Evolutionary conservation across 2,888 invertebrate species (phyloP).

Genomic region (Eupelmus urozonus): DNA sequence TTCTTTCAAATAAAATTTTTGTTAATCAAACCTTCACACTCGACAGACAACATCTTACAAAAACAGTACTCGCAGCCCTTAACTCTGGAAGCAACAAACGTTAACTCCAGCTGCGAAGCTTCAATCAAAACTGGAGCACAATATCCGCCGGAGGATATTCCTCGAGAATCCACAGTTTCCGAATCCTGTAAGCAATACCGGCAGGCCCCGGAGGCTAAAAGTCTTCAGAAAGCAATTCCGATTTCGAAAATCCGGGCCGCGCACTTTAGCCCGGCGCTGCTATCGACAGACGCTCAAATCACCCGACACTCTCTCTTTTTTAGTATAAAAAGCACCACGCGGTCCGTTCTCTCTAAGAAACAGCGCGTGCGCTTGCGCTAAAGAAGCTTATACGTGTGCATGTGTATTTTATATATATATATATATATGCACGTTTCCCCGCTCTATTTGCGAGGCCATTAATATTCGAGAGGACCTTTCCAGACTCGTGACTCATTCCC

Average conservation of each 20-base stretch:
- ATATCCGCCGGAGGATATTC: no score
- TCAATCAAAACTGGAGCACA: no score
- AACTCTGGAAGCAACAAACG: no score
- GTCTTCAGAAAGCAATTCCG: neutral
- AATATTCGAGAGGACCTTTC: conserved; percentile 63
- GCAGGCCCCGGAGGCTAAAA: no score
- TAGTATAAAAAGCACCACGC: no score
- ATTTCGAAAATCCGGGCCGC: neutral
- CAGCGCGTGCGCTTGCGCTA: neutral
- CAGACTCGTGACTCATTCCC: conserved; percentile 60
- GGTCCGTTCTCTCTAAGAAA: neutral
- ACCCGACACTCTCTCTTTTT: neutral
- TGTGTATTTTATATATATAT: neutral
- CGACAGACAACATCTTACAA: no score
- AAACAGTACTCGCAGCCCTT: no score
- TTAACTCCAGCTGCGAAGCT: no score
- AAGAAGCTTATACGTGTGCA: neutral
- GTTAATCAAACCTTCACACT: no score
- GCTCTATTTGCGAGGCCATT: conserved; percentile 61
- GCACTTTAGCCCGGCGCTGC: neutral
- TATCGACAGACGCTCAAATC: conserved; percentile 9
- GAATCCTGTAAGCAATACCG: no score
- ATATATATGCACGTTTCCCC: neutral
- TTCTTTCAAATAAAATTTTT: no score
- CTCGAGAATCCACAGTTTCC: no score